Evolutionary conservation across 53 echinoderm and acorn worm genomes (phyloP).

Genomic region (Echinarachnius parma): DNA sequence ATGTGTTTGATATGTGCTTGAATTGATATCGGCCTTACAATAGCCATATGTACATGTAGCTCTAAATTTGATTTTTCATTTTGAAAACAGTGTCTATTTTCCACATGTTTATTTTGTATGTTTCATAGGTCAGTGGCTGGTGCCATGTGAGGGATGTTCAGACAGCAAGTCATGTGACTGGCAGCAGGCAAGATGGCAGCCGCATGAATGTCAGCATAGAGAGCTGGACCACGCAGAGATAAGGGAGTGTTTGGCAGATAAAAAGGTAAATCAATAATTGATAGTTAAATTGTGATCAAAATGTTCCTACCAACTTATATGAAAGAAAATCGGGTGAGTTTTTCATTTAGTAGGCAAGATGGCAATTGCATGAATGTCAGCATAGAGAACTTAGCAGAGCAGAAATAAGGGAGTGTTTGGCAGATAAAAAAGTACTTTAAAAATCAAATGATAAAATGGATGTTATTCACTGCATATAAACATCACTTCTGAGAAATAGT

Average conservation of each 20-base stretch:
- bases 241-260: constrained; percentile 75
- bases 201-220: constrained; percentile 64
- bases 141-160: constrained; percentile 69
- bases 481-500: too few relatives aligned
- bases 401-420: constrained; percentile 66
- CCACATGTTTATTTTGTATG: too few relatives aligned
- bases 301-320: too few relatives aligned
- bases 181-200: constrained; percentile 77
- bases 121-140: constrained; percentile 77
- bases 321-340: too few relatives aligned
- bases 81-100: too few relatives aligned
- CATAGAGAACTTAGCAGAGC: constrained; percentile 50
- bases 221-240: constrained; percentile 50
- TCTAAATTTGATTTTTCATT: background rate
- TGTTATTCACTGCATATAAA: too few relatives aligned
- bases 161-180: constrained; percentile 64
- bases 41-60: too few relatives aligned
- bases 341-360: too few relatives aligned
- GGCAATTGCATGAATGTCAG: constrained; percentile 78
- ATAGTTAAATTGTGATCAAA: too few relatives aligned
- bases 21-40: too few relatives aligned
- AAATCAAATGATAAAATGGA: too few relatives aligned
- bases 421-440: constrained; percentile 84
- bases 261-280: constrained; percentile 54
- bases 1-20: too few relatives aligned